Evolutionary conservation across 1,140 invertebrate genomes (phyloP).

Genomic region (Drosophila pseudoananassae): DNA sequence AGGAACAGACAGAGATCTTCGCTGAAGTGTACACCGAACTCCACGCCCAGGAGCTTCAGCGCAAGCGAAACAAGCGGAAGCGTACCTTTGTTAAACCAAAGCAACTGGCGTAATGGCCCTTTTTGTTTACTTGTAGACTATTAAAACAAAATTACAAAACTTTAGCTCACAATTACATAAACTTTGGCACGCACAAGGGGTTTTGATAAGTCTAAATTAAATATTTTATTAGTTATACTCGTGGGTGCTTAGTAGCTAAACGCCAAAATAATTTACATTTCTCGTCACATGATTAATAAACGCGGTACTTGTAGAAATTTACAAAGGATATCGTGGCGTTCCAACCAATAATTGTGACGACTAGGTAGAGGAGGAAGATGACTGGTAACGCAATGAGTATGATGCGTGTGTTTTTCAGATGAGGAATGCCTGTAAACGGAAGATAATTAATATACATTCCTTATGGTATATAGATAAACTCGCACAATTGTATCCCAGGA

Average conservation of each 20-base stretch:
- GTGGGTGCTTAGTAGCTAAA: constrained; percentile 53
- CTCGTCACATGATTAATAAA: constrained; percentile 79
- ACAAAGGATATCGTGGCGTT: constrained; percentile 91
- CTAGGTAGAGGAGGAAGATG: constrained; percentile 91
- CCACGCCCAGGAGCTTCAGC: constrained; percentile 88
- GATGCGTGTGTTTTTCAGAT: constrained; percentile 94
- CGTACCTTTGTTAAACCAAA: constrained; percentile 87
- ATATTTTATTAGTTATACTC: constrained; percentile 67
- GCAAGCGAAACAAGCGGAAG: constrained; percentile 89
- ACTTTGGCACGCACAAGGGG: no score
- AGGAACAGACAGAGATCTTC: constrained; percentile 94
- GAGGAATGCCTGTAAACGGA: constrained; percentile 92
- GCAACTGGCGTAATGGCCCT: constrained; percentile 85
- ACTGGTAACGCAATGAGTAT: constrained; percentile 94
- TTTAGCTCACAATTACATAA: not conserved
- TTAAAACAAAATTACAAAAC: constrained; percentile 35
- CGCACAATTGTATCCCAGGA: constrained; percentile 98
- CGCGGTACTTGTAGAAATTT: constrained; percentile 91
- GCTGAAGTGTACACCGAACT: constrained; percentile 91
- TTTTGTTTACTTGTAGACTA: constrained; percentile 57
- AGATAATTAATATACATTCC: constrained; percentile 17
- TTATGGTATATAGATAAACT: constrained; percentile 38
- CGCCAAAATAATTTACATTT: constrained; percentile 73
- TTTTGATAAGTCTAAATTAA: constrained; percentile 31
- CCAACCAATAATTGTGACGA: constrained; percentile 89